Evolutionary conservation across 1,140 invertebrate species (phyloP).

Genomic region (Saccostrea cuccullata): DNA sequence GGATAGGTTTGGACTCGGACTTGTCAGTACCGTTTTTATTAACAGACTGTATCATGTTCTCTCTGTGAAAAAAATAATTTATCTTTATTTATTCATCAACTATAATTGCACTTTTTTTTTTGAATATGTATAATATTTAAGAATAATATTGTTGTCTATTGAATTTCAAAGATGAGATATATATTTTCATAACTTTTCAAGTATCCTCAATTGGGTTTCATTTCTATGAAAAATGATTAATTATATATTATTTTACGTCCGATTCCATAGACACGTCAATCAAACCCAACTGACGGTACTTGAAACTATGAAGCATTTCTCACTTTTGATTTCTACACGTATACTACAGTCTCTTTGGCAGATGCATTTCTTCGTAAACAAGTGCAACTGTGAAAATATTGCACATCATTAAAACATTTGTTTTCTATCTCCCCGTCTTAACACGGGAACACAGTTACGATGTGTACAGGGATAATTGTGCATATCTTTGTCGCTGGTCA

Average conservation of each 20-base stretch:
- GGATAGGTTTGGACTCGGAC: neutral
- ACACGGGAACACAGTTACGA: neutral
- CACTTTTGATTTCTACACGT: neutral
- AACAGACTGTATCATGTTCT: neutral
- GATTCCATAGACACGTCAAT: too few relatives aligned
- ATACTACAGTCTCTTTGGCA: neutral
- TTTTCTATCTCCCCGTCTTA: neutral
- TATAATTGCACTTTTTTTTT: too few relatives aligned
- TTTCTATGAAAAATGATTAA: neutral
- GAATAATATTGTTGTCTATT: too few relatives aligned
- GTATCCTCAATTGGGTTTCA: neutral
- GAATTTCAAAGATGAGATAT: neutral
- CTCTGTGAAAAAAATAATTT: too few relatives aligned
- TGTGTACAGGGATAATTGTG: neutral
- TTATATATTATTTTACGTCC: too few relatives aligned
- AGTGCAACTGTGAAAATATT: slow-evolving; percentile 30
- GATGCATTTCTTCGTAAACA: neutral
- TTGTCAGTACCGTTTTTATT: neutral
- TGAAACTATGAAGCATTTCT: too few relatives aligned
- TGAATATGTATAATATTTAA: too few relatives aligned
- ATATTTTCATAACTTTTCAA: neutral
- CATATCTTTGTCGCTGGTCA: slow-evolving; percentile 8
- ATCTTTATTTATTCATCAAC: too few relatives aligned
- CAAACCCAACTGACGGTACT: too few relatives aligned
- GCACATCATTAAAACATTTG: slow-evolving; percentile 28